A percentile compares a stretch with the other conserved stretches of the same genome.
Conservation (phyloP, 1,140 invertebrate species). For the Laupala kohalensis region DNA sequence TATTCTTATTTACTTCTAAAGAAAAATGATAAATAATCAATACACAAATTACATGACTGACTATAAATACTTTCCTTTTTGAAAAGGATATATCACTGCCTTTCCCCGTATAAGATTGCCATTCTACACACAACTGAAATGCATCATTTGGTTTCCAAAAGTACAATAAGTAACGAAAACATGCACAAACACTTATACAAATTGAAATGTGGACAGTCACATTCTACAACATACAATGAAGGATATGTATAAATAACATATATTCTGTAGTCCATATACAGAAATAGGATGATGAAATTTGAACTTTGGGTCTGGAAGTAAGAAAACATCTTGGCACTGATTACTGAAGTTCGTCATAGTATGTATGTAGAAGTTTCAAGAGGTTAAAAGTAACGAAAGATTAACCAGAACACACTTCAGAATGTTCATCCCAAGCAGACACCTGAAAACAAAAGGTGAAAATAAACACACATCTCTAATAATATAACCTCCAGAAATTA, state of each 20-base stretch:
- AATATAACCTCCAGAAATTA: no score
- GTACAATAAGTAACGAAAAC: background rate
- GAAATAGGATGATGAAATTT: conserved; percentile 11
- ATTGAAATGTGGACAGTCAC: background rate
- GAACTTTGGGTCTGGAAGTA: conserved; percentile 14
- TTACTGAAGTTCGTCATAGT: background rate
- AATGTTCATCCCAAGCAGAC: conserved; percentile 12
- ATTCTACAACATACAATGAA: background rate
- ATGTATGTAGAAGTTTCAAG: background rate
- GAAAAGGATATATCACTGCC: background rate
- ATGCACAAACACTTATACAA: background rate
- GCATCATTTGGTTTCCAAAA: conserved; percentile 7
- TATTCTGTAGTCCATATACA: conserved; percentile 5
- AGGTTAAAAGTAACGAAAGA: background rate
- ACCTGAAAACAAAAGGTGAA: conserved; percentile 2
- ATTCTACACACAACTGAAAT: background rate
- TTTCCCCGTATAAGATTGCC: background rate
- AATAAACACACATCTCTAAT: no score
- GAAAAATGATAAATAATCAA: no score
- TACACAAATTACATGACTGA: no score
- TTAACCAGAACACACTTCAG: conserved; percentile 13
- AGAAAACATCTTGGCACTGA: conserved; percentile 1
- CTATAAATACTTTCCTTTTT: no score
- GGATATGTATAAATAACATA: conserved; percentile 9
- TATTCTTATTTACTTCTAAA: no score